phyloP scores from a whole-genome alignment of 2,113 vertebrate genomes.

The Ifrita kowaldi region DNA sequence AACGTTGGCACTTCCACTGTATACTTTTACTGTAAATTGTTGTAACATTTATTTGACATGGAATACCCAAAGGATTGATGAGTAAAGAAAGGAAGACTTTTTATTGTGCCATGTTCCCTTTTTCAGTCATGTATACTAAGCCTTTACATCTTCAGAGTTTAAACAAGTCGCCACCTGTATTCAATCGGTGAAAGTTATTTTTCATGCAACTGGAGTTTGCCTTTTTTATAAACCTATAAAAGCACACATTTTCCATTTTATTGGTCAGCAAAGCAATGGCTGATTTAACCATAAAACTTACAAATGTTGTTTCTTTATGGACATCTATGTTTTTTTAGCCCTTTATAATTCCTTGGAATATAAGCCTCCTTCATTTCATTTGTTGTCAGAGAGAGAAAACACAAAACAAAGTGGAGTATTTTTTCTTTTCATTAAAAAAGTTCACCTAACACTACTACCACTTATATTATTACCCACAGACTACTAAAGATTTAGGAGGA shows the following conservation, averaged over 20 bases:
- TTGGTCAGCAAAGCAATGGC: constrained; percentile 77
- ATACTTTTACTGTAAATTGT: constrained; percentile 90
- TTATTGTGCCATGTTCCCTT: constrained; percentile 87
- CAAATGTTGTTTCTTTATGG: constrained; percentile 73
- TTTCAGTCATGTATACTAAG: constrained; percentile 89
- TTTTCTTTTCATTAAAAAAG: constrained; percentile 49
- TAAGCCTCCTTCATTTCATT: constrained; percentile 38
- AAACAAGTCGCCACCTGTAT: constrained; percentile 85
- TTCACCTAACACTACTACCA: constrained; percentile 10
- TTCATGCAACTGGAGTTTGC: constrained; percentile 79
- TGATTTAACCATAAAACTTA: constrained; percentile 75
- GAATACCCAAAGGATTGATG: constrained; percentile 89
- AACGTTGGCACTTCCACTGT: constrained; percentile 91
- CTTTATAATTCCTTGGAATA: constrained; percentile 66
- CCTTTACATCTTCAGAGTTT: constrained; percentile 80
- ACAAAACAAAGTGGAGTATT: constrained; percentile 52
- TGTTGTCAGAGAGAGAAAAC: constrained; percentile 36
- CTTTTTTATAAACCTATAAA: constrained; percentile 83
- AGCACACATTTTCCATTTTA: constrained; percentile 83
- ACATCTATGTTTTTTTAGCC: constrained; percentile 65
- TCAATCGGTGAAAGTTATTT: constrained; percentile 82
- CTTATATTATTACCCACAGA: constrained; percentile 43
- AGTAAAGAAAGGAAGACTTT: constrained; percentile 81
- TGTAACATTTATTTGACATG: constrained; percentile 91
- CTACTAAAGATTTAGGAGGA: constrained; percentile 66